These are phyloP conservation scores for Neofelis nebulosa DNA, from an alignment of 2,113 vertebrate species.

Conservation along the genomic window DNA sequence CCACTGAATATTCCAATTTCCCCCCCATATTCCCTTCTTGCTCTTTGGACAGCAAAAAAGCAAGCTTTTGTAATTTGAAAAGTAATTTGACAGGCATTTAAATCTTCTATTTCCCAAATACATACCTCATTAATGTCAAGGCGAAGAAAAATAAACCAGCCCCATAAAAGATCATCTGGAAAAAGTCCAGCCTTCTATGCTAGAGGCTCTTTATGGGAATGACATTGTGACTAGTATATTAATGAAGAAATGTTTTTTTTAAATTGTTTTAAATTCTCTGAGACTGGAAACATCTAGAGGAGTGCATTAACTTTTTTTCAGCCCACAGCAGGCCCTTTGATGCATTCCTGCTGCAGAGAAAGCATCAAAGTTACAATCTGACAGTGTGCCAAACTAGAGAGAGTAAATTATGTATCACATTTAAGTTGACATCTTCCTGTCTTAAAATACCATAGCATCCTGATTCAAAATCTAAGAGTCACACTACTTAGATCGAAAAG, in stretches of 20 bases:
- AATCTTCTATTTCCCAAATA: conserved; percentile 48
- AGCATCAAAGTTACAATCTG: background rate
- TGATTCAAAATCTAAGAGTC: background rate
- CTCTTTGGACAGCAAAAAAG: background rate
- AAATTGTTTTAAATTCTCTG: background rate
- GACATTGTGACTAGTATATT: background rate
- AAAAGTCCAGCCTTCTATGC: conserved; percentile 15
- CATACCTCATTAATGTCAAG: conserved; percentile 52
- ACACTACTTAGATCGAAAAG: background rate
- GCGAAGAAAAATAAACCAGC: conserved; percentile 30
- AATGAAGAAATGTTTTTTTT: conserved; percentile 42
- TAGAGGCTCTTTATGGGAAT: background rate
- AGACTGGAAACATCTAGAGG: background rate
- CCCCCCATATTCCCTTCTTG: background rate
- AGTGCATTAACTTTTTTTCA: background rate
- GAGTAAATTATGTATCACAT: background rate
- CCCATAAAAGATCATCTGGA: conserved; percentile 13
- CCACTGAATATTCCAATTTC: background rate
- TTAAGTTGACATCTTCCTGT: background rate
- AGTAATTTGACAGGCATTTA: conserved; percentile 23
- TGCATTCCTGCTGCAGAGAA: background rate
- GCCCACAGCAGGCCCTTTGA: background rate
- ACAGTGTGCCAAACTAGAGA: background rate
- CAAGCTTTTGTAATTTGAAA: conserved; percentile 31
- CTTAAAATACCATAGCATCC: background rate